Evolutionary conservation across 2,113 vertebrate genomes (phyloP).

Genomic region (Perca fluviatilis): DNA sequence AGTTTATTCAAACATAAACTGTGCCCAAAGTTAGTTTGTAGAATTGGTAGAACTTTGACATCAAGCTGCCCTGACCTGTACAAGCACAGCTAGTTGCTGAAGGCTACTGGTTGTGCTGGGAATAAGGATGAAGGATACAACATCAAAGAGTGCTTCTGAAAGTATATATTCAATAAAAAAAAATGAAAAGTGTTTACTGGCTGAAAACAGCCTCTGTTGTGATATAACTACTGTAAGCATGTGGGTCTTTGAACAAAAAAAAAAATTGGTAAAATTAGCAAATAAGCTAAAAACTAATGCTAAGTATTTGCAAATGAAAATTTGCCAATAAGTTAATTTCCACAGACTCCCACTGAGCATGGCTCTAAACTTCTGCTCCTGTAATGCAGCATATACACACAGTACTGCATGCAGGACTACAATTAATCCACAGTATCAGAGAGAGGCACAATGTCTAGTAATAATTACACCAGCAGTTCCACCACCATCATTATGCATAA

Average conservation of each 20-base stretch:
- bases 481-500: conserved; percentile 63
- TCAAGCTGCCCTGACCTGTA: conserved; percentile 4
- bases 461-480: conserved; percentile 62
- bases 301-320: neutral
- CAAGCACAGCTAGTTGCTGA: neutral
- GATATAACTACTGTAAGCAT: neutral
- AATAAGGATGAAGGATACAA: conserved; percentile 6
- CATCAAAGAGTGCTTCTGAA: neutral
- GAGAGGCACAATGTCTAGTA: conserved; percentile 7
- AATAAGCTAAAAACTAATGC: neutral
- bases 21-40: no score
- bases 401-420: neutral
- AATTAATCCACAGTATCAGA: neutral
- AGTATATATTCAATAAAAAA: neutral
- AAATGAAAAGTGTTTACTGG: neutral
- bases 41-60: no score
- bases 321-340: neutral
- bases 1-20: no score
- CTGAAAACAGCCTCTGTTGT: neutral
- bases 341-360: neutral
- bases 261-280: neutral
- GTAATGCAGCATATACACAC: neutral
- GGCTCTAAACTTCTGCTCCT: neutral
- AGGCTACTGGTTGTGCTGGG: neutral
- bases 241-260: neutral